Evolutionary conservation across 2,888 invertebrate genomes (phyloP), one percentile per base, ranked within the genome.

Genomic region (Chorisops tibialis): DNA sequence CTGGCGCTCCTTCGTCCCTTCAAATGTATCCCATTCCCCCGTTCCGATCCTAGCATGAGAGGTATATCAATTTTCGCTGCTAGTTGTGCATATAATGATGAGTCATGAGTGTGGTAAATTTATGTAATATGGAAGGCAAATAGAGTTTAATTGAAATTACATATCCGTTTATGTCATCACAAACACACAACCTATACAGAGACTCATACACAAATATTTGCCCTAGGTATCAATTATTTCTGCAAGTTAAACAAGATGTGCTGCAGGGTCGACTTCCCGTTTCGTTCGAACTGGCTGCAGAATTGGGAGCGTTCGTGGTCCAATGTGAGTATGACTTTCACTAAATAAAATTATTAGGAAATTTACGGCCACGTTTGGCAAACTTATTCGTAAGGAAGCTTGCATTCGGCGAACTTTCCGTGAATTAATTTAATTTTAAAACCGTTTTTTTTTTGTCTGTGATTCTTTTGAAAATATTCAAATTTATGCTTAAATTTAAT

Each of bases 211-310:
- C 18, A 51, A 61, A 61, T 70, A 67, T 69, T 68, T 70, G 69
- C 77, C 78, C 21, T 82, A 95, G 96, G 83, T 97, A 97, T 81
- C 96, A 96, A 82, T 89, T 96, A 79, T 97, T 96, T 79, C 85
- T 97, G 71, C 96, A 97, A 85, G 87, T 96, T 73, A 96, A 96
- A 80, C 93, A 95, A 82, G 96, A 97, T 77, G 91, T 97, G 70
- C 83, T 96, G 59, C 95, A 96, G 77, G 96, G 95, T 65, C 86
- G 96, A 68, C 81, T 97, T 70, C 93, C 96, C 6, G 90, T 96
- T 63, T 85, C 90, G 66, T 93, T 92, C 78, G 96, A 96, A 72
- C 83, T 95, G 69, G 91, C 94, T 22, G 89, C 93, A 4, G 95
- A 96, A 76, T 83, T 96, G 63, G 94, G 94, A 60, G 93, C 95